Percentiles rank a stretch among this genome's conserved stretches.
Conservation (phyloP, 2,888 invertebrate genomes). For the Exocentrus adspersus region DNA sequence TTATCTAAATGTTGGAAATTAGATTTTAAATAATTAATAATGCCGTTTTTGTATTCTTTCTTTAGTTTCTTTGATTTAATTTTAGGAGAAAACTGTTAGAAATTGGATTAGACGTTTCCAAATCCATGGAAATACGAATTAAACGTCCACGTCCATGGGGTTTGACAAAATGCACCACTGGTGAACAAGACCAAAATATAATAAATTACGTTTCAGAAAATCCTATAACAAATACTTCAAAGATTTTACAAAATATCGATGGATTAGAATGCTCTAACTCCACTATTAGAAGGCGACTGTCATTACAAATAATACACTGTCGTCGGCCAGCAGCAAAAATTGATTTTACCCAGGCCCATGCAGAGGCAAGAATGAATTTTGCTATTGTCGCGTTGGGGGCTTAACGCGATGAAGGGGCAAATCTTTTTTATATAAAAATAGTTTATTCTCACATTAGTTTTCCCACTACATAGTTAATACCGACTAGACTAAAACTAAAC, state of each 20-base stretch:
- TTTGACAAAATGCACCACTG: neutral
- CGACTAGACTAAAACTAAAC: too few species aligned
- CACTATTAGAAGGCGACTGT: neutral
- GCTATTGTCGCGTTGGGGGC: too few species aligned
- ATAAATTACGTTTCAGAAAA: neutral
- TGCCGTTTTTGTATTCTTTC: too few species aligned
- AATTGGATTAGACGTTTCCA: neutral
- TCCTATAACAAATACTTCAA: neutral
- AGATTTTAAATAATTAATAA: too few species aligned
- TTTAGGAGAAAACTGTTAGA: neutral
- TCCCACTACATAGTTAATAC: too few species aligned
- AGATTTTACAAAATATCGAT: neutral
- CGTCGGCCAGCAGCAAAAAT: neutral
- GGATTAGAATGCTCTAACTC: neutral
- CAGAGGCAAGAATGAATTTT: neutral
- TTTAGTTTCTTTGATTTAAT: neutral
- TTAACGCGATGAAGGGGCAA: too few species aligned
- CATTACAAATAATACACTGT: neutral
- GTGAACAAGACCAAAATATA: neutral
- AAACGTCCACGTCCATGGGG: neutral
- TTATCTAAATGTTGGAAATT: too few species aligned
- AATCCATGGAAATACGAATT: neutral
- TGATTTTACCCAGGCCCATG: neutral
- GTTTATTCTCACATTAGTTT: too few species aligned
- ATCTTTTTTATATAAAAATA: too few species aligned